Conservation (phyloP, 1,140 invertebrate species). For the Cydia fagiglandana region DNA sequence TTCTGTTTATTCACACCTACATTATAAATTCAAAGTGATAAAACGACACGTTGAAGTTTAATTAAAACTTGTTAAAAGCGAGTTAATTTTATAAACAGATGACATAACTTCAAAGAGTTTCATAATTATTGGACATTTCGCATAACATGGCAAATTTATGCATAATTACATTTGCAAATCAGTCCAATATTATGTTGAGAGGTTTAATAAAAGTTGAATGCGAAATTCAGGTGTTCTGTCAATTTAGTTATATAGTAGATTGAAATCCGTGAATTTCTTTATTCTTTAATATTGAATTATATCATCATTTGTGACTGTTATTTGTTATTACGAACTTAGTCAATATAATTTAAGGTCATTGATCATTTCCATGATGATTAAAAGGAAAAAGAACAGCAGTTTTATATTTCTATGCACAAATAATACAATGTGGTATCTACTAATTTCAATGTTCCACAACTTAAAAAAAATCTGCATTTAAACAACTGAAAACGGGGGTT, state of each 20-base stretch:
- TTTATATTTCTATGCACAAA: too few species aligned
- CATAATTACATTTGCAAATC: background rate
- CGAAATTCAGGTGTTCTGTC: background rate
- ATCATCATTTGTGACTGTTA: too few species aligned
- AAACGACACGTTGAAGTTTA: background rate
- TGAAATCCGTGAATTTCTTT: background rate
- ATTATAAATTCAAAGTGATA: constrained; percentile 1
- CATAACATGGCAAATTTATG: background rate
- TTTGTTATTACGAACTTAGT: too few species aligned
- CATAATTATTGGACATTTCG: background rate
- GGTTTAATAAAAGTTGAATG: background rate
- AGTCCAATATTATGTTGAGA: background rate
- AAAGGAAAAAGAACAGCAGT: too few species aligned
- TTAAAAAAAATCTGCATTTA: too few species aligned
- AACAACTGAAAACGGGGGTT: too few species aligned
- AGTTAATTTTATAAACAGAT: background rate
- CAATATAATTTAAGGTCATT: too few species aligned
- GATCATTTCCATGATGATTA: too few species aligned
- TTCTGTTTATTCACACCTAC: background rate
- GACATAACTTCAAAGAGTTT: background rate
- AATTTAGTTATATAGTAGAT: background rate
- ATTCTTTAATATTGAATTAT: too few species aligned
- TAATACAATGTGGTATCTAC: too few species aligned
- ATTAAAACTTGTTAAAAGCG: background rate
- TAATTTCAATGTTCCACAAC: too few species aligned